phyloP scores from a whole-genome alignment of 2,113 vertebrate genomes.

The Caloenas nicobarica region DNA sequence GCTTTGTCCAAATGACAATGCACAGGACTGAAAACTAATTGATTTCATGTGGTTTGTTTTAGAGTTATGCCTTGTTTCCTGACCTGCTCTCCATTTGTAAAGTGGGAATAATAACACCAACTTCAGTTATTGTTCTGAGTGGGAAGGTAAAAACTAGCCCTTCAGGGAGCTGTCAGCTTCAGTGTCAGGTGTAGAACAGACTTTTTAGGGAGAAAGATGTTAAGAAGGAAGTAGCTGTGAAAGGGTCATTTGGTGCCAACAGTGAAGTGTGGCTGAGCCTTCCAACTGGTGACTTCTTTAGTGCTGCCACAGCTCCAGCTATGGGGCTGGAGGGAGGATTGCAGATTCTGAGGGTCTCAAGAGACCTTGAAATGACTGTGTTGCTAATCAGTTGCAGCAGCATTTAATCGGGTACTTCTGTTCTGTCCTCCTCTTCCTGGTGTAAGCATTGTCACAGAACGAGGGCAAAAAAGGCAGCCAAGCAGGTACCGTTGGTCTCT shows the following conservation, averaged over 20 bases:
- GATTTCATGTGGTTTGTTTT: background rate
- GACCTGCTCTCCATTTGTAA: background rate
- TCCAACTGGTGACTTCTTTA: background rate
- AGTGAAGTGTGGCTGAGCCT: background rate
- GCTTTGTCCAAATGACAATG: background rate
- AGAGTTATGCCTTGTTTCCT: background rate
- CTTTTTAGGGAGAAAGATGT: background rate
- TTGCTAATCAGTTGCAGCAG: background rate
- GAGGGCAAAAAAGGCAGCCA: background rate
- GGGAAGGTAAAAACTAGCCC: background rate
- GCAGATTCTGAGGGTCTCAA: background rate
- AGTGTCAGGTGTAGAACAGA: background rate
- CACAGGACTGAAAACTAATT: background rate
- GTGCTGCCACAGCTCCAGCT: background rate
- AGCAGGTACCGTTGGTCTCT: background rate
- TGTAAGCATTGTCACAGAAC: background rate
- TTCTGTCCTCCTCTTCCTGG: background rate
- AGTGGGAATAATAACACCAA: background rate
- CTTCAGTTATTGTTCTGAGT: background rate
- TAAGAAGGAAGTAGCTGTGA: background rate
- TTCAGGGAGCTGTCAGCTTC: background rate
- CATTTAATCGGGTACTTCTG: background rate
- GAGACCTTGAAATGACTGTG: background rate
- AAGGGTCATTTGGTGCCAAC: background rate
- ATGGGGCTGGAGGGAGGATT: background rate